Conservation (phyloP, 2,797 vertebrate species). For the Leuciscus waleckii region DNA sequence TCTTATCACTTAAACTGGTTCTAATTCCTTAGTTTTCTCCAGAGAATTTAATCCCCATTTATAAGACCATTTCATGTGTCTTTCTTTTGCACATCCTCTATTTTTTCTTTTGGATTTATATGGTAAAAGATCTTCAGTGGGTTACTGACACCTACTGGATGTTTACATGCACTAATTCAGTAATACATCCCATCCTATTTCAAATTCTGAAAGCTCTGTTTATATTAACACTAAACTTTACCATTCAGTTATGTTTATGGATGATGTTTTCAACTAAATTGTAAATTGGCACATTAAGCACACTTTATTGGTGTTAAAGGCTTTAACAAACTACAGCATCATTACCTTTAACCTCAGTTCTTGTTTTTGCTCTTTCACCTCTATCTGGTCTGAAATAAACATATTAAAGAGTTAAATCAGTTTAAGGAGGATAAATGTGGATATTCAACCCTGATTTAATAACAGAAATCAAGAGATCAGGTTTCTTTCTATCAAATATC, state of each 20-base stretch:
- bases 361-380: no score
- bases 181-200: background rate
- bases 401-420: no score
- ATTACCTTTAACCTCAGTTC: background rate
- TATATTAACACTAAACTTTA: background rate
- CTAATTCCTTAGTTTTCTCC: background rate
- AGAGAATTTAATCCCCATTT: background rate
- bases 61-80: no score
- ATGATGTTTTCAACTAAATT: no score
- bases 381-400: no score
- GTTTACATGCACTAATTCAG: background rate
- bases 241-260: background rate
- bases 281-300: background rate
- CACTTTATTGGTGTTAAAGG: background rate
- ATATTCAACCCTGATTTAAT: no score
- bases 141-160: background rate
- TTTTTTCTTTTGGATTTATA: background rate
- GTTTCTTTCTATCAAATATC: no score
- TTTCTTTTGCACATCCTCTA: no score
- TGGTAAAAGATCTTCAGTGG: background rate
- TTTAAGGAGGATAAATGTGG: no score
- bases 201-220: background rate
- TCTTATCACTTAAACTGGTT: no score
- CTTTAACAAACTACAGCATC: background rate
- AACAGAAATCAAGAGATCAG: no score